Percentiles rank a stretch among this genome's conserved stretches.
These are phyloP conservation scores for Caenorhabditis sulstoni DNA, from an alignment of 2,888 invertebrate genomes.

Conservation along the genomic window DNA sequence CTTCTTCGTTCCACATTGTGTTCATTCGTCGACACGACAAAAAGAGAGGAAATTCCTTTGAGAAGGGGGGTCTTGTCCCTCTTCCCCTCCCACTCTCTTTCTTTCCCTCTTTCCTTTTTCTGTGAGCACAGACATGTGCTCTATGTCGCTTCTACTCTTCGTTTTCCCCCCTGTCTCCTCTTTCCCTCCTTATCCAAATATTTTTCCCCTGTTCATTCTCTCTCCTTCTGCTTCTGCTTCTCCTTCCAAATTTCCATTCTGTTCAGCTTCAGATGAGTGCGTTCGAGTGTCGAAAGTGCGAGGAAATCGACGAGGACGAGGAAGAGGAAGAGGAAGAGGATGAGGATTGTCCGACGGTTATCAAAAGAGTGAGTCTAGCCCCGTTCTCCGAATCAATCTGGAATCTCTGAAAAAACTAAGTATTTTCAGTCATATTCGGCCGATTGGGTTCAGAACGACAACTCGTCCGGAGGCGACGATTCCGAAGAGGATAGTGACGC, in stretches of 20 bases:
- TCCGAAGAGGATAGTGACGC: conserved; percentile 53
- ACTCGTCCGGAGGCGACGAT: conserved; percentile 32
- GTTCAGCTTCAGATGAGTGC: conserved; percentile 36
- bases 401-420: not conserved
- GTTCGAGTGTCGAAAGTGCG: conserved; percentile 45
- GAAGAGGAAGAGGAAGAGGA: conserved; percentile 38
- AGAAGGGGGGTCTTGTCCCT: not conserved
- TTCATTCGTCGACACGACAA: not conserved
- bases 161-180: not conserved
- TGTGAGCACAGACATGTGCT: conserved; percentile 7
- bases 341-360: conserved; percentile 41
- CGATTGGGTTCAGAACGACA: conserved; percentile 48
- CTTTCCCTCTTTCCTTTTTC: not conserved
- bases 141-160: not conserved
- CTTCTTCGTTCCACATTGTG: conserved; percentile 4
- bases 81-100: not conserved
- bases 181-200: conserved; percentile 1
- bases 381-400: not conserved
- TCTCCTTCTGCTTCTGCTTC: not conserved
- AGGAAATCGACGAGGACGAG: conserved; percentile 27
- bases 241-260: not conserved
- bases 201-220: not conserved
- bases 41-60: conserved; percentile 15
- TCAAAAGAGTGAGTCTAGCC: conserved; percentile 34
- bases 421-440: conserved; percentile 42